Conservation (phyloP, 2,888 invertebrate genomes). For the Aelia acuminata region DNA sequence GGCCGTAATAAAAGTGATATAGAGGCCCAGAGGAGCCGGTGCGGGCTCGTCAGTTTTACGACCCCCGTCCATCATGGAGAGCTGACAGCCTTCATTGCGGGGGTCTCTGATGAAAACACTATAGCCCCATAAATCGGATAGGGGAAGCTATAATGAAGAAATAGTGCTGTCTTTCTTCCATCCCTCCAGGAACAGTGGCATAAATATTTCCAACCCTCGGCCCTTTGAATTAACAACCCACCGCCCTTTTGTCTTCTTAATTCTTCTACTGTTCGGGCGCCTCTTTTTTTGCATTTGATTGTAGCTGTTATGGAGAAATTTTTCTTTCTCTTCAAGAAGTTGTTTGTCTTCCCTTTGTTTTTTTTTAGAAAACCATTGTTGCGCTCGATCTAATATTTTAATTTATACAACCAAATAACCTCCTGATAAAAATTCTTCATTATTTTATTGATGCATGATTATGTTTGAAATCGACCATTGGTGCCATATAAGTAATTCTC, state of each 20-base stretch:
- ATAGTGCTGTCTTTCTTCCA: slow-evolving; percentile 64
- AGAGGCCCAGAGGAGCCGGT: slow-evolving; percentile 76
- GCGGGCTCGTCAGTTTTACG: slow-evolving; percentile 84
- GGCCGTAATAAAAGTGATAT: slow-evolving; percentile 86
- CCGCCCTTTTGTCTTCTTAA: slow-evolving; percentile 44
- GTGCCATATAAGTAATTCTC: too few relatives aligned
- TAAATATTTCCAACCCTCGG: slow-evolving; percentile 46
- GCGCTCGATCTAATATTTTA: too few relatives aligned
- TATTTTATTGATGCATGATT: too few relatives aligned
- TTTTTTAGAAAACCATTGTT: too few relatives aligned
- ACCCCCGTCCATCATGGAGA: slow-evolving; percentile 79
- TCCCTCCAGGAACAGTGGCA: slow-evolving; percentile 38
- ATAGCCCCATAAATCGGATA: slow-evolving; percentile 65
- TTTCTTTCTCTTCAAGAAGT: neutral
- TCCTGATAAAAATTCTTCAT: too few relatives aligned
- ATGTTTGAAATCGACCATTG: too few relatives aligned
- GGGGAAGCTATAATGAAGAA: slow-evolving; percentile 64
- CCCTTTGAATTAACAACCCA: slow-evolving; percentile 48
- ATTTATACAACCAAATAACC: too few relatives aligned
- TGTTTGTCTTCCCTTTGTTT: neutral
- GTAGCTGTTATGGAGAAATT: slow-evolving; percentile 15
- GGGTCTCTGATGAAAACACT: slow-evolving; percentile 65
- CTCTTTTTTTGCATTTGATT: slow-evolving; percentile 7
- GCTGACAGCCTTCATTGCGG: slow-evolving; percentile 76
- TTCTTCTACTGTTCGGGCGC: slow-evolving; percentile 35